Evolutionary conservation across 2,113 vertebrate species (phyloP).

Genomic region (Malurus elegans): DNA sequence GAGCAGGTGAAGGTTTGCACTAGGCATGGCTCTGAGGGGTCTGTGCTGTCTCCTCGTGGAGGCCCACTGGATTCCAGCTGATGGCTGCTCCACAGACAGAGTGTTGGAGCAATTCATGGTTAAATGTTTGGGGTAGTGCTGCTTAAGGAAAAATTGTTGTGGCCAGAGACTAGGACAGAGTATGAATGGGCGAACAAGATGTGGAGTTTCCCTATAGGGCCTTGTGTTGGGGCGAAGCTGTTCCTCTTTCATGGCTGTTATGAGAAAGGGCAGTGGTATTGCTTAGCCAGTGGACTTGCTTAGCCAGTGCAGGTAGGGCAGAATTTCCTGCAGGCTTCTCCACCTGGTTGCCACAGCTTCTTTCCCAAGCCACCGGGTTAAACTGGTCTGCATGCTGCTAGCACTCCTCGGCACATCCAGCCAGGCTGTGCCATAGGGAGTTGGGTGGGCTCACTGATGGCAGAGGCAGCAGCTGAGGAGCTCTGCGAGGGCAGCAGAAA

Average conservation of each 20-base stretch:
- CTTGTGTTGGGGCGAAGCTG: rapidly evolving
- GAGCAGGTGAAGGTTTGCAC: not conserved
- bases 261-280: not conserved
- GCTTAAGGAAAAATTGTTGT: not conserved
- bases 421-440: not conserved
- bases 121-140: not conserved
- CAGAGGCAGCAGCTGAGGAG: not conserved
- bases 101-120: rapidly evolving
- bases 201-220: not conserved
- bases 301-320: not conserved
- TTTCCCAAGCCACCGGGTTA: not conserved
- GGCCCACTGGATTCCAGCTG: not conserved
- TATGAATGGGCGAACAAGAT: not conserved
- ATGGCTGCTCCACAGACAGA: rapidly evolving
- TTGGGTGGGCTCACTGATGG: not conserved
- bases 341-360: rapidly evolving
- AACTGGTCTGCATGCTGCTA: not conserved
- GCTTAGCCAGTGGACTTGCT: not conserved
- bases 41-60: not conserved
- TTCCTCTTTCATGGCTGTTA: not conserved
- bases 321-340: not conserved
- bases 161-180: not conserved
- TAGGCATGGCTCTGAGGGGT: not conserved
- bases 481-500: not conserved
- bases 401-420: rapidly evolving